Evolutionary conservation across 2,888 invertebrate species (phyloP).

Genomic region (Lapara coniferarum): DNA sequence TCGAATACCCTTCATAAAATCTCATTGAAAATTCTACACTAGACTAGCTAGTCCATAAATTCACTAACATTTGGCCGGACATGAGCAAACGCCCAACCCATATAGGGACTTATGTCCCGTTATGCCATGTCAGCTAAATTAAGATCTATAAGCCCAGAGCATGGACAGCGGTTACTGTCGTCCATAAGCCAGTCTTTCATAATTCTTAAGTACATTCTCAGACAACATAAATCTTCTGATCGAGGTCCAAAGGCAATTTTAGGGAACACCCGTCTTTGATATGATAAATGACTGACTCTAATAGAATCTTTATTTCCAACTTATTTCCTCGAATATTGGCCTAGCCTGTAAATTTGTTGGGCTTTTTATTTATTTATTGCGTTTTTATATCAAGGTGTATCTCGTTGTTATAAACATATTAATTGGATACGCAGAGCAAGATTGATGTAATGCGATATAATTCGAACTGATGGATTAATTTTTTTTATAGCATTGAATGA

Average conservation of each 20-base stretch:
- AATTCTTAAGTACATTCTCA: slow-evolving; percentile 21
- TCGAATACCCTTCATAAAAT: background rate
- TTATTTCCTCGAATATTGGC: slow-evolving; percentile 15
- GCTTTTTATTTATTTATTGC: background rate
- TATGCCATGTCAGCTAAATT: slow-evolving; percentile 13
- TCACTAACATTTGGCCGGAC: background rate
- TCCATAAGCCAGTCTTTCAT: slow-evolving; percentile 19
- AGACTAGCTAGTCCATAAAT: background rate
- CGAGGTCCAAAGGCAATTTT: slow-evolving; percentile 23
- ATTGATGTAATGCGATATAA: too few species aligned
- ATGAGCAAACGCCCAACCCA: background rate
- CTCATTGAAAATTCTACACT: background rate
- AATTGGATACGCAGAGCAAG: background rate
- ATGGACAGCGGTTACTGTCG: slow-evolving; percentile 15
- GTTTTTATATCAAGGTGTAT: background rate
- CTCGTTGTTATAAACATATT: background rate
- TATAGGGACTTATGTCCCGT: background rate
- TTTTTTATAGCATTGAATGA: too few species aligned
- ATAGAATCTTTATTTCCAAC: slow-evolving; percentile 24
- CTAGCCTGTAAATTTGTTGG: background rate
- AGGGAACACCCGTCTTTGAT: slow-evolving; percentile 17
- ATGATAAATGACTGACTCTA: slow-evolving; percentile 22
- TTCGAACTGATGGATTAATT: too few species aligned
- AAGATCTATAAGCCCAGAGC: background rate
- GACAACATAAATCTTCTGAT: slow-evolving; percentile 19